Base-by-base conservation (phyloP, 1,140 invertebrate genomes). In the Periplaneta americana region DNA sequence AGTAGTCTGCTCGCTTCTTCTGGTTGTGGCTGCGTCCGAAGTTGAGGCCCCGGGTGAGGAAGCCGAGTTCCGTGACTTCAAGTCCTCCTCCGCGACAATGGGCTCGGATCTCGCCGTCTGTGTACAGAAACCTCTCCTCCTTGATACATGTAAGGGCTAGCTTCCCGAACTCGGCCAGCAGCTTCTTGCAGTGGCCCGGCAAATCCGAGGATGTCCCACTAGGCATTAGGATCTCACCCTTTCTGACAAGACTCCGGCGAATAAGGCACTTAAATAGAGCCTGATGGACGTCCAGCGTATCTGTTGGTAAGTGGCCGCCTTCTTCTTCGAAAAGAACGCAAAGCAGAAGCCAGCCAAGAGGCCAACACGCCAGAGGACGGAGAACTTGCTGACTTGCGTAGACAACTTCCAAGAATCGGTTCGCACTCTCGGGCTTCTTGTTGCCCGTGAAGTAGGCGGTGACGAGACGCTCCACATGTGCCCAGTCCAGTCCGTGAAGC, bases 281-380 rank as follows among this genome's bases (percentile, higher is more conserved):
- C 81, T 90, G 88, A 31, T 89, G 86, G 34, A 90, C 81, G 34
- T 88, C 87, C 66, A 88, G 87, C 34, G 85, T 85, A 57, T 88
- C 87, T 80, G 87, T 82, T 1, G 86, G 87, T 34, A 87, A 80
- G 22, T 84, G 83, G 34, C 85, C 87, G 28, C 84, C 85, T 8
- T 84, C 86, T 36, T 87, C 88, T 84, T 90, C 89, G 80, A 89
- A 90, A 0, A 91, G 86, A 37, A 88, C 87, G 82, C 90, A 91
- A 13, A 91, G 86, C 84, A 90, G 86, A 31, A 91, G 86, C 86
- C 91, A 92, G 76, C 91, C 90, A 1, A 91, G 87, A 5, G 91
- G 91, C 83, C 90, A 89, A 82, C 89, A 87, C 2, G 89, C 89
- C 28, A 91, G 85, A 34, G 88, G 87, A 80, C 87, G 86, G 83